Base-by-base conservation (phyloP, 2,797 vertebrate genomes). In the Diceros bicornis region DNA sequence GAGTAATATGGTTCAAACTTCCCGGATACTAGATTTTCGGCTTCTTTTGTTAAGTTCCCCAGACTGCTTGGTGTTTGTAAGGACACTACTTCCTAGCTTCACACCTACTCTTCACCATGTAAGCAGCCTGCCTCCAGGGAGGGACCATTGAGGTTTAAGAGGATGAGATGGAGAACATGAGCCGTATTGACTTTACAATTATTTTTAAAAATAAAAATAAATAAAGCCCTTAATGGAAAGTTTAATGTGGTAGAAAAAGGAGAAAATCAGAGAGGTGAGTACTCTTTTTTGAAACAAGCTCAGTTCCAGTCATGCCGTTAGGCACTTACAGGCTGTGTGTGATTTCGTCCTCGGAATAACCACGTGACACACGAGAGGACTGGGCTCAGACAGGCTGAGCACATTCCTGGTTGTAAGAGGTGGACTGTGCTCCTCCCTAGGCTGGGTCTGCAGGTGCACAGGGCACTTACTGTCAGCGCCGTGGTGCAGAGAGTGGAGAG, bases 1-100 rank as follows among this genome's bases (percentile, higher is more conserved):
- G 8, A 17, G n/a, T 1, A 3, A 3, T 3, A 1, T 2, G 2
- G 2, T 1, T 10, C 4, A 4, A 5, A 5, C 47, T 1, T 20
- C 68, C 81, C n/a, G 0, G 32, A 21, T 4, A 1, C n/a, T 0
- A 0, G 37, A n/a, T 2, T 18, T 3, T 9, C 41, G 1, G 64
- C 37, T 6, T 23, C 66, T 71, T 69, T 23, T 3, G 3, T 17
- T 4, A 1, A 25, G 7, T 7, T 12, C 37, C 34, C 50, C n/a
- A 2, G 17, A 0, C 37, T 14, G 12, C 20, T 1, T 16, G 0
- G 32, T 0, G 37, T 27, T 34, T 34, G 34, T 13, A 1, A 34
- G 37, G 44, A 27, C 14, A 0, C 20, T 0, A 1, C 11, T 10
- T 6, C 77, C 0, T 25, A 2, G 44, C 34, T 1, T 29, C 78